Evolutionary conservation across 2,888 invertebrate genomes (phyloP).

Genomic region (Morinoia aosen): DNA sequence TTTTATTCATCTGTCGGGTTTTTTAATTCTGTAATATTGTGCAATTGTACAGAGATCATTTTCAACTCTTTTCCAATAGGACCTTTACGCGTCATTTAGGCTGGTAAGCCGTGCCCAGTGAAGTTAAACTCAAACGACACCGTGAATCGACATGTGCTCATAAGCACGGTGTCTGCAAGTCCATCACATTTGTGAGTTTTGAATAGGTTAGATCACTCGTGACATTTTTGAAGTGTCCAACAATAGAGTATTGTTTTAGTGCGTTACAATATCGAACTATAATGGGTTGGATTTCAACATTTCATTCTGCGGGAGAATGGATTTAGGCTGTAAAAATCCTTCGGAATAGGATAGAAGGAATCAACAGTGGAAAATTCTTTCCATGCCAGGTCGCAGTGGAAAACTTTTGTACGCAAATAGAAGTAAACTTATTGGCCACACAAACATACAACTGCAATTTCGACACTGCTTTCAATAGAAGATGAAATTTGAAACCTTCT

Average conservation of each 20-base stretch:
- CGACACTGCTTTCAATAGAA: background rate
- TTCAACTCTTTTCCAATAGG: too few species aligned
- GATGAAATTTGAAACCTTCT: too few species aligned
- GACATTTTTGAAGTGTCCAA: background rate
- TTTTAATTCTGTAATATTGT: too few species aligned
- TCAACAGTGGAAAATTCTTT: background rate
- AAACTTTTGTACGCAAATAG: background rate
- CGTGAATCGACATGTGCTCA: background rate
- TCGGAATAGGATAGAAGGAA: too few species aligned
- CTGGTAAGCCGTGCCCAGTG: too few species aligned
- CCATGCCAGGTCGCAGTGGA: too few species aligned
- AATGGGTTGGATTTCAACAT: background rate
- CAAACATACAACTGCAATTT: background rate
- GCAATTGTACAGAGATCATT: too few species aligned
- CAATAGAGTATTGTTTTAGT: background rate
- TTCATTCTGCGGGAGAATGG: background rate
- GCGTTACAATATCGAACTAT: background rate
- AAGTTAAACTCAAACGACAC: too few species aligned
- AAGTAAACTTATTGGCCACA: background rate
- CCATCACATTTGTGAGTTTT: background rate
- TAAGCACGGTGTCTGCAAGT: background rate
- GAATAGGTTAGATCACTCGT: background rate
- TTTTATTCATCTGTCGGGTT: too few species aligned
- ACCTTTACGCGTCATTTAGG: too few species aligned
- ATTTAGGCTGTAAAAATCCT: too few species aligned